A percentile compares a stretch with the other conserved stretches of the same genome.
Conservation (phyloP, 2,113 vertebrate genomes). For the Pseudopipra pipra region DNA sequence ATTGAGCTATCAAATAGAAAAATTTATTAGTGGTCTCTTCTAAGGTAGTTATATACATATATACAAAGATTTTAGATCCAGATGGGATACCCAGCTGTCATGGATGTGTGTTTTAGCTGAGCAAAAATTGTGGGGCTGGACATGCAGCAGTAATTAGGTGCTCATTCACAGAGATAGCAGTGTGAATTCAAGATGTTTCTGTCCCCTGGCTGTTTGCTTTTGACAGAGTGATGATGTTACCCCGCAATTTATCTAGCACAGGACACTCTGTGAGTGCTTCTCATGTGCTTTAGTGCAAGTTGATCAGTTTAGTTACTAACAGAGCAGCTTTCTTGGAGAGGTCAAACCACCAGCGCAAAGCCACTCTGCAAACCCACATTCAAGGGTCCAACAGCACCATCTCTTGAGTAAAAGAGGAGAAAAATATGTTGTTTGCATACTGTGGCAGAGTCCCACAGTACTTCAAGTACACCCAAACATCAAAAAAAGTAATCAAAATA, state of each 20-base stretch:
- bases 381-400: fast-evolving
- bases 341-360: background rate
- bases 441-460: background rate
- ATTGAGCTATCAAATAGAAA: background rate
- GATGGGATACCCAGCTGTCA: background rate
- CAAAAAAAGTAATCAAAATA: background rate
- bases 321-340: background rate
- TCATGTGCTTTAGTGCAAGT: background rate
- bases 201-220: background rate
- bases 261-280: background rate
- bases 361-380: background rate
- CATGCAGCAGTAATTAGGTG: background rate
- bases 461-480: background rate
- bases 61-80: background rate
- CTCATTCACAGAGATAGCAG: background rate
- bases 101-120: background rate
- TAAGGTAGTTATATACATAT: background rate
- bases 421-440: background rate
- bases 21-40: background rate
- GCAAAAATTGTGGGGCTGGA: background rate
- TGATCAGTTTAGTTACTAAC: background rate
- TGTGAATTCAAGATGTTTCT: background rate
- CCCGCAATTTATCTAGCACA: background rate
- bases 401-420: background rate
- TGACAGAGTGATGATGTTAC: background rate